Evolutionary conservation across 2,888 invertebrate species (phyloP).

Genomic region (Phyto melanocephala): DNA sequence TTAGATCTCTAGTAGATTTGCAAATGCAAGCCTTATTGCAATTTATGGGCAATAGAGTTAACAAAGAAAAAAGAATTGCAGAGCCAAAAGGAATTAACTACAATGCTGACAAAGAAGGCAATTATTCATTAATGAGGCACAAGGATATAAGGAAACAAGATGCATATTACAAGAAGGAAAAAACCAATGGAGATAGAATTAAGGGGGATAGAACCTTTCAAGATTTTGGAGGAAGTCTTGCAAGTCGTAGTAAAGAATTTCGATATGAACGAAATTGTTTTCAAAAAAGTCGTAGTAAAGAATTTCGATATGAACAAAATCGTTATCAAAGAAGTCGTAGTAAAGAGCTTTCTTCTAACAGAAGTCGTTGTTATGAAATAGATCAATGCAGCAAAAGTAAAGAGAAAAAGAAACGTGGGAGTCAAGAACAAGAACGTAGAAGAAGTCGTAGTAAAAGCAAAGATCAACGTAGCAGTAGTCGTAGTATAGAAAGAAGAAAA

Average conservation of each 20-base stretch:
- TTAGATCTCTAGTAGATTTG: slow-evolving; percentile 73
- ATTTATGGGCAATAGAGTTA: slow-evolving; percentile 62
- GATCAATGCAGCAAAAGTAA: background rate
- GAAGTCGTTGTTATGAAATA: background rate
- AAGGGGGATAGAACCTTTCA: too few species aligned
- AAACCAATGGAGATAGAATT: too few species aligned
- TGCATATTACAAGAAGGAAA: too few species aligned
- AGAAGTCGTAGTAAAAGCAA: background rate
- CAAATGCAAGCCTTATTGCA: slow-evolving; percentile 76
- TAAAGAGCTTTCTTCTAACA: background rate
- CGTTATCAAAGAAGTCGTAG: background rate
- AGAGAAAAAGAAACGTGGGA: too few species aligned
- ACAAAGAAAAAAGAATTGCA: background rate
- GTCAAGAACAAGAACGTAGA: too few species aligned
- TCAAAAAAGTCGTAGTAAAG: background rate
- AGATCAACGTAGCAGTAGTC: background rate
- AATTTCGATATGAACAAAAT: background rate
- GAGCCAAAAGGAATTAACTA: background rate
- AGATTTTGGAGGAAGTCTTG: too few species aligned
- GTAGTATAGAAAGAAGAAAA: background rate
- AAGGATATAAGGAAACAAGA: too few species aligned
- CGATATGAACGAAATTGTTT: background rate
- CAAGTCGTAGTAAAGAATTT: background rate
- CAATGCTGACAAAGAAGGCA: too few species aligned
- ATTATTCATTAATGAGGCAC: too few species aligned